Percentiles rank a stretch among this genome's conserved stretches.
These are phyloP conservation scores for Prionace glauca DNA, from an alignment of 2,797 vertebrate species.

Conservation along the genomic window DNA sequence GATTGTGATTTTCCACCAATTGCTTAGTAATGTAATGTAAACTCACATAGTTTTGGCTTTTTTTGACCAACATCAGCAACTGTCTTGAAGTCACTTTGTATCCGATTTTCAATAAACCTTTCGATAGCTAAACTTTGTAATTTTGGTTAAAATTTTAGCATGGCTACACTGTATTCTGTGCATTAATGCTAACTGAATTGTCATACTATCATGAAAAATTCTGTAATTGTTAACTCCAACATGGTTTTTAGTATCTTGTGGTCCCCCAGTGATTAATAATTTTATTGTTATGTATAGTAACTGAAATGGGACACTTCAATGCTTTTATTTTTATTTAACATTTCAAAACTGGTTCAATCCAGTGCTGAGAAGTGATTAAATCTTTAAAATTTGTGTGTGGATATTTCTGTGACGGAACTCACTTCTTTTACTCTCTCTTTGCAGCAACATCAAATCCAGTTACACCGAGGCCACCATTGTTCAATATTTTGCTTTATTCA, in stretches of 20 bases:
- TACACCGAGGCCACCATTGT: slow-evolving; percentile 78
- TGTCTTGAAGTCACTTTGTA: background rate
- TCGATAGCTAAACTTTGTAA: background rate
- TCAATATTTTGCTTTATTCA: slow-evolving; percentile 89
- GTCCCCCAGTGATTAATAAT: background rate
- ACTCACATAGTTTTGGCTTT: background rate
- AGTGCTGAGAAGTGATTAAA: slow-evolving; percentile 7
- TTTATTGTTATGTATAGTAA: background rate
- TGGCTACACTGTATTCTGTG: background rate
- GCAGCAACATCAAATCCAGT: slow-evolving; percentile 90
- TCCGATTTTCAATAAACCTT: background rate
- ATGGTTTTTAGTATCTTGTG: background rate
- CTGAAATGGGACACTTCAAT: background rate
- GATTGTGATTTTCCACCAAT: background rate
- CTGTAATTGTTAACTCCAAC: background rate
- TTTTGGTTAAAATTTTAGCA: background rate
- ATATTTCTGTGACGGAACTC: background rate
- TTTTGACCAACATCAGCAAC: background rate
- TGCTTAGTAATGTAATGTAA: background rate
- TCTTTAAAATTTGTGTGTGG: background rate
- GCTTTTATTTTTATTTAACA: background rate
- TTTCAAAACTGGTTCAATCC: background rate
- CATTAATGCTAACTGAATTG: background rate
- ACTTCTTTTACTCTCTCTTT: background rate
- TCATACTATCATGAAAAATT: background rate